Percentiles rank a stretch among this genome's conserved stretches.
Conservation (phyloP, 2,797 vertebrate species). For the Myotis myotis region DNA sequence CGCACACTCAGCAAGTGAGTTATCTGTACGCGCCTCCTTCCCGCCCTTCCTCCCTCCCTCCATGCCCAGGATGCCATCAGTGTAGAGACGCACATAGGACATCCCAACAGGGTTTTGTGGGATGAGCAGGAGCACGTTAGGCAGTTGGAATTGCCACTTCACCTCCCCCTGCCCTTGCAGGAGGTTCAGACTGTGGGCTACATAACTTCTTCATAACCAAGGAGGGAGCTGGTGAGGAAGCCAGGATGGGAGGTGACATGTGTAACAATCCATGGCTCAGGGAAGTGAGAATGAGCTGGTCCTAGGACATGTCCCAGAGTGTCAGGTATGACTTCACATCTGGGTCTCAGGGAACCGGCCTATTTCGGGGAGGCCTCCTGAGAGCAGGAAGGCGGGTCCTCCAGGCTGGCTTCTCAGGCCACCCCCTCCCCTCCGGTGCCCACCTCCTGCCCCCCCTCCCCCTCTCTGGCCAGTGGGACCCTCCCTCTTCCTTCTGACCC, state of each 20-base stretch:
- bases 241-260: background rate
- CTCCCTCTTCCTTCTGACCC: background rate
- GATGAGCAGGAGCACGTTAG: background rate
- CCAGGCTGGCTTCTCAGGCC: background rate
- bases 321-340: background rate
- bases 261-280: fast-evolving
- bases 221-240: background rate
- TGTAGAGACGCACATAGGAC: background rate
- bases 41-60: background rate
- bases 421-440: fast-evolving
- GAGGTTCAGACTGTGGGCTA: background rate
- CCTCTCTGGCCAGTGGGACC: background rate
- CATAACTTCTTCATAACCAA: background rate
- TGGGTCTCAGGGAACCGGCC: fast-evolving
- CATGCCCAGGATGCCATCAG: fast-evolving
- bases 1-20: fast-evolving
- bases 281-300: background rate
- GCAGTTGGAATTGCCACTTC: background rate
- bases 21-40: fast-evolving
- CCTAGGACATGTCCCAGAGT: fast-evolving
- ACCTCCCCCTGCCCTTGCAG: background rate
- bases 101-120: background rate
- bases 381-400: background rate
- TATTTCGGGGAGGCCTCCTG: fast-evolving
- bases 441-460: fast-evolving